phyloP scores from a whole-genome alignment of 2,888 invertebrate genomes.

The Anorthoa munda region DNA sequence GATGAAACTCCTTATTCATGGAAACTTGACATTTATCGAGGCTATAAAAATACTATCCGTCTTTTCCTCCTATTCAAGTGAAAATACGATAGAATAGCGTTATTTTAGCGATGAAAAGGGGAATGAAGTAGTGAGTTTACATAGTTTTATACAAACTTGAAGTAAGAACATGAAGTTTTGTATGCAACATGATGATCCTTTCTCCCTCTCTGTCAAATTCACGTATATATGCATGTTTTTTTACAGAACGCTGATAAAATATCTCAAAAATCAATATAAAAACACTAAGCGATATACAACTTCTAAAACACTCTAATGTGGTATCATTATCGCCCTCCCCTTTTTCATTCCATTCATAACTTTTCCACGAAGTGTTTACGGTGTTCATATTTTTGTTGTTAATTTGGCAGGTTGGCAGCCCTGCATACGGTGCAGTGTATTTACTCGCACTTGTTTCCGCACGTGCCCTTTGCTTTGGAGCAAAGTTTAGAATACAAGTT shows the following conservation, averaged over 20 bases:
- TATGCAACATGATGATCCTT: too few species aligned
- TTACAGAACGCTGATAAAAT: not conserved
- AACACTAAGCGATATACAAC: constrained; percentile 21
- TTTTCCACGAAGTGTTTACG: constrained; percentile 42
- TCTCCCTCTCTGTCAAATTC: too few species aligned
- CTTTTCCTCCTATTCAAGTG: constrained; percentile 11
- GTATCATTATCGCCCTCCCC: constrained; percentile 51
- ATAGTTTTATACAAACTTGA: not conserved
- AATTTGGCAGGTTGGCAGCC: constrained; percentile 57
- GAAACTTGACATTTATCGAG: constrained; percentile 11
- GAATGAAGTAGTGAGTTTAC: not conserved
- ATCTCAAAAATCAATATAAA: constrained; percentile 16
- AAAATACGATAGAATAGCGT: not conserved
- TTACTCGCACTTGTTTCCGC: constrained; percentile 66
- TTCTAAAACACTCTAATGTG: constrained; percentile 33
- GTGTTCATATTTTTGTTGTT: constrained; percentile 48
- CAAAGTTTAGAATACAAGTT: constrained; percentile 75
- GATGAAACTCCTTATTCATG: constrained; percentile 6
- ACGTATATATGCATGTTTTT: not conserved
- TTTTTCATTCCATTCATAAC: constrained; percentile 36
- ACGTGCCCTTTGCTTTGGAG: constrained; percentile 65
- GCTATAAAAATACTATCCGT: constrained; percentile 16
- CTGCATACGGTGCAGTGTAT: constrained; percentile 66
- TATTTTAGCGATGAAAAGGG: not conserved
- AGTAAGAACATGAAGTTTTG: too few species aligned